Conservation (phyloP, 2,888 invertebrate species). For the Tetramorium bicarinatum region DNA sequence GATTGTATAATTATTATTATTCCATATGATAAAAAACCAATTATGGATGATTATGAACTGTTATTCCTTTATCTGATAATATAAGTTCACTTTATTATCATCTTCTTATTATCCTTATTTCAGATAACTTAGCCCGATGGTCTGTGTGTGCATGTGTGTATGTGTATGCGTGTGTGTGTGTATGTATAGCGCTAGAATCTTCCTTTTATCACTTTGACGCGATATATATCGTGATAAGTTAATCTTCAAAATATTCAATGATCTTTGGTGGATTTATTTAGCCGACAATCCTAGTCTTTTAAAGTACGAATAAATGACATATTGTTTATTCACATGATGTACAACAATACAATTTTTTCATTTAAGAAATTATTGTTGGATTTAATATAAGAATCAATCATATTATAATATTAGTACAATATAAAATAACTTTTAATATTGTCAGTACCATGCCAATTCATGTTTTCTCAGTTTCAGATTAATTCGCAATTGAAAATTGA, state of each 20-base stretch:
- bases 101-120: constrained; percentile 21
- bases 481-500: neutral
- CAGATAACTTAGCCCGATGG: constrained; percentile 50
- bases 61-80: constrained; percentile 20
- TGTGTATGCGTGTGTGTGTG: neutral
- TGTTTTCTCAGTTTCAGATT: neutral
- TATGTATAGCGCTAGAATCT: constrained; percentile 56
- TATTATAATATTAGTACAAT: neutral
- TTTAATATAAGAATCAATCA: neutral
- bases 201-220: constrained; percentile 68
- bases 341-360: neutral
- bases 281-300: neutral
- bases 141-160: neutral
- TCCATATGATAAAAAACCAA: neutral
- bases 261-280: constrained; percentile 44
- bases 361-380: neutral
- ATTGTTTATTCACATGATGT: neutral
- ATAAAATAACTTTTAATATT: neutral
- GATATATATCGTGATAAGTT: constrained; percentile 68
- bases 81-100: neutral
- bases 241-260: constrained; percentile 63
- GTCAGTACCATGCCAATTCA: neutral
- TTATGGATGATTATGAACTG: neutral
- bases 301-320: no score
- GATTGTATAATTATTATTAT: neutral